Base-by-base conservation (phyloP, 1,140 invertebrate genomes). In the Olivierus martensii region DNA sequence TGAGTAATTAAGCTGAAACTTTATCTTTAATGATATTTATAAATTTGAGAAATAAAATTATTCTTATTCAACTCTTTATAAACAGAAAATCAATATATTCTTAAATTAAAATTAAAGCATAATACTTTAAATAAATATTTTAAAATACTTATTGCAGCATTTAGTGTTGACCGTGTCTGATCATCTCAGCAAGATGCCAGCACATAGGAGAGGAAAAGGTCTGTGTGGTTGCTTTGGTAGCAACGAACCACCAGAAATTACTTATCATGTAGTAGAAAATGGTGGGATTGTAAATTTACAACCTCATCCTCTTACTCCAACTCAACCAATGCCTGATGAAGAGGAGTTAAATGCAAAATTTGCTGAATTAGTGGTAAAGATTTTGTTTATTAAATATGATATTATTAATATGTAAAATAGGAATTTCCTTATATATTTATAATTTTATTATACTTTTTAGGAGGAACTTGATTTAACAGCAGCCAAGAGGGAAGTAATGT, bases 391-490 rank as follows among this genome's bases (percentile, higher is more conserved):
- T 6, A 28, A 28, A 28, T 28, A 28, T 6, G 28, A 28, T 28
- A 6, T 28, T n/a, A n/a, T n/a, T n/a, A n/a, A n/a, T n/a, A n/a
- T n/a, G n/a, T n/a, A n/a, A n/a, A n/a, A n/a, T n/a, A n/a, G n/a
- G n/a, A n/a, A n/a, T n/a, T n/a, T n/a, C n/a, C n/a, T n/a, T n/a
- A 17, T 17, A 39, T 39, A 17, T 39, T 39, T 12, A 12, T 12
- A 39, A 12, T 17, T 39, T 39, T 39, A 17, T 43, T 17, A 9
- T 17, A 6, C 2, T 43, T 18, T 43, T 6, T 9, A 86, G 82
- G 90, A 93, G 64, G 91, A 96, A 69, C 71, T 95, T 50, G 91
- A 94, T 69, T 71, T 96, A 57, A 90, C 90, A 52, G 87, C 87
- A 41, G 79, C 87, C 9, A 94, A 95, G 71, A 83, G 89, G 66